Evolutionary conservation across 1,140 invertebrate species (phyloP), one percentile per base, ranked within the genome.

Genomic region (Lamellibrachia luymesi): DNA sequence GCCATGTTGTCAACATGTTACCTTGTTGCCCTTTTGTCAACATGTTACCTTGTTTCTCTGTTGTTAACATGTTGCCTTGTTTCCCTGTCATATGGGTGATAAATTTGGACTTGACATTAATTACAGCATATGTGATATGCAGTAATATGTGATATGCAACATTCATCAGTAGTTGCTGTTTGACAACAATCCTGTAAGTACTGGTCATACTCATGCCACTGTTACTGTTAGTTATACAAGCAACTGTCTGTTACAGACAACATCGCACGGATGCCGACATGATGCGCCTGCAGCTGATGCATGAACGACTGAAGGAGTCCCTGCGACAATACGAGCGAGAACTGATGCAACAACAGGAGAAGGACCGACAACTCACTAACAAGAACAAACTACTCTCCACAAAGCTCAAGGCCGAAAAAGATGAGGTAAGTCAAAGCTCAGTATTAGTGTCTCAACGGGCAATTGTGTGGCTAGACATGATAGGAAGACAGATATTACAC

Each of bases 371-470:
- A 90, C 89, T 95, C 1, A 89, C 93, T 7, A 93, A 92, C 49
- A 95, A 95, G 94, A 95, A 95, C 92, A 95, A 95, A 92, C 90
- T 92, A 10, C 64, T 95, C 10, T 93, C 93, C 50, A 91, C 91
- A 51, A 95, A 95, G 90, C 92, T 95, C 7, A 96, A 96, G 92
- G 90, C 94, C 17, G 96, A 96, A 91, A 95, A 95, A 93, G 95
- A 96, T 64, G 95, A 96, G 95, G 96, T 96, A 92, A 93, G 91
- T 22, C 25, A 22, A 80, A 80, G 17, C 64, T 80, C 25, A 80
- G 25, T 56, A 56, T 56, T 56, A 0, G 17, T 56, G 6, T 56
- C 52, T 56, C 17, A 56, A 56, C 52, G 52, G 52, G 52, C 17
- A 8, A 17, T 80, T 80, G 64, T 80, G 13, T 80, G 64, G 64